Conservation (phyloP, 2,797 vertebrate species). For the Periophthalmus magnuspinnatus region DNA sequence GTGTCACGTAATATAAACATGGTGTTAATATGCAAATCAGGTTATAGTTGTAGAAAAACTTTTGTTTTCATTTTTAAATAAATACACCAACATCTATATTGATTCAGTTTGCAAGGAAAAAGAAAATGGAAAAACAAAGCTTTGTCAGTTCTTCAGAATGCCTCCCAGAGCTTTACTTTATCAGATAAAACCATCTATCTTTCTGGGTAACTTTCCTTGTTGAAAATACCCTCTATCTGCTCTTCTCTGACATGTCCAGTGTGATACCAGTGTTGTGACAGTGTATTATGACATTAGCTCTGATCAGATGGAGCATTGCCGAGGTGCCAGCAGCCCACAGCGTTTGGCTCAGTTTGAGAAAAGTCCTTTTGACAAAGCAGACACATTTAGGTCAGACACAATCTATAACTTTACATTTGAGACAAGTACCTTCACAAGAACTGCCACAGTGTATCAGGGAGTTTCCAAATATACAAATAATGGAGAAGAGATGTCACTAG, state of each 20-base stretch:
- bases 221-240: background rate
- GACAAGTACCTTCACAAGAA: conserved; percentile 19
- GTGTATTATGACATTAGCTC: conserved; percentile 26
- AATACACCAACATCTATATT: no score
- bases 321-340: conserved; percentile 27
- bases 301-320: conserved; percentile 17
- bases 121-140: background rate
- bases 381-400: conserved; percentile 46
- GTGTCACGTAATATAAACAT: no score
- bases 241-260: background rate
- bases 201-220: background rate
- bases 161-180: background rate
- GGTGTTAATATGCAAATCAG: no score
- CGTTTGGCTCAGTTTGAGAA: conserved; percentile 19
- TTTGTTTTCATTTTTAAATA: no score
- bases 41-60: no score
- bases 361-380: conserved; percentile 36
- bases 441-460: background rate
- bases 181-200: background rate
- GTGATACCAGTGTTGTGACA: conserved; percentile 16
- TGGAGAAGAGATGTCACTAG: background rate
- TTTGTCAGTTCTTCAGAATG: background rate
- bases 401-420: conserved; percentile 23
- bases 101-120: background rate
- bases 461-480: conserved; percentile 3